phyloP scores from a whole-genome alignment of 2,888 invertebrate species.

The Zootermopsis nevadensis region DNA sequence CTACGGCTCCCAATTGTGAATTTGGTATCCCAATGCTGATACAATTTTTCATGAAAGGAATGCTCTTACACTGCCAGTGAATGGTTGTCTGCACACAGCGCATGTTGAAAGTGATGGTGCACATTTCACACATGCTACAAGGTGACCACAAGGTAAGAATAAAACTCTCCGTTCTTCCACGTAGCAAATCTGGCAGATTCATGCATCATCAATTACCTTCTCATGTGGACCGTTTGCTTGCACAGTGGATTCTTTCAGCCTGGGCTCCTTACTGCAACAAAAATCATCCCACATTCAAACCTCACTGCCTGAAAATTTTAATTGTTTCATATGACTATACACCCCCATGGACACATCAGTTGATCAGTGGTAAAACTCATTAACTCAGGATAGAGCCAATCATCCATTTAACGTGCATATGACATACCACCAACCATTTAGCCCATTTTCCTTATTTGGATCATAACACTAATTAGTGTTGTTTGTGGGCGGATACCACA shows the following conservation, averaged over 20 bases:
- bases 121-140: slow-evolving; percentile 92
- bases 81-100: slow-evolving; percentile 85
- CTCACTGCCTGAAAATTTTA: too few relatives aligned
- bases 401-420: too few relatives aligned
- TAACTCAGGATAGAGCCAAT: too few relatives aligned
- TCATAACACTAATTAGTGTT: too few relatives aligned
- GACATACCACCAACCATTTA: too few relatives aligned
- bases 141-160: slow-evolving; percentile 95
- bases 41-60: slow-evolving; percentile 70
- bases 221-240: neutral
- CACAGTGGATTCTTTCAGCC: neutral
- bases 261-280: neutral
- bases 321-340: too few relatives aligned
- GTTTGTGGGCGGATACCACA: too few relatives aligned
- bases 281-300: neutral
- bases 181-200: slow-evolving; percentile 92
- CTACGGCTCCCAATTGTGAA: too few relatives aligned
- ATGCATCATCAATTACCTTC: slow-evolving; percentile 57
- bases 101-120: slow-evolving; percentile 87
- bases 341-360: too few relatives aligned
- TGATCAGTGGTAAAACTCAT: too few relatives aligned
- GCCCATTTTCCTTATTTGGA: too few relatives aligned
- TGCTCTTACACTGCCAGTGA: slow-evolving; percentile 75
- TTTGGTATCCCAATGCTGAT: too few relatives aligned
- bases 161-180: slow-evolving; percentile 88